Evolutionary conservation across 2,113 vertebrate species (phyloP), one percentile per base, ranked within the genome.

Genomic region (Athene cunicularia): DNA sequence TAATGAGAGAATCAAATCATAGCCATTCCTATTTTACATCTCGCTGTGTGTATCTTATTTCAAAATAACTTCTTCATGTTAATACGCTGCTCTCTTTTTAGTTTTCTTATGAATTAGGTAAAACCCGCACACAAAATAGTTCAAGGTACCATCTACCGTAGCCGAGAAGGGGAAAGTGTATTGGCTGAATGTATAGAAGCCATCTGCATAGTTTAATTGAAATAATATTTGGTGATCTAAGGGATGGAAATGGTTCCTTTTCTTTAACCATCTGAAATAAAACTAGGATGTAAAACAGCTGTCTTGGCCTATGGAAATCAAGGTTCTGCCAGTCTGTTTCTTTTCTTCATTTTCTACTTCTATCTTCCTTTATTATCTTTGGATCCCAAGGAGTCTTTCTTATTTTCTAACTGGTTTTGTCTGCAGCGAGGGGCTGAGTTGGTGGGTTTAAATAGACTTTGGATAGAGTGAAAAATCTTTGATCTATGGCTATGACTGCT

Each of bases 401-500:
- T 98, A 96, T 98, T 99, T 98, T 98, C 92, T 97, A 88, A 95
- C 97, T 97, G 91, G 91, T 98, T 98, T 98, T 98, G 97, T 98
- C 97, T 98, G 82, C 91, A 96, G 64, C 94, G 74, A 95, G 96
- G 96, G 96, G 87, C 97, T 97, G 97, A 92, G 95, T 94, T 98
- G 95, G 95, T 97, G 94, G 93, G 93, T 97, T 98, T 98, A 98
- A 98, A 97, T 98, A 97, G 97, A 87, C 96, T 97, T 94, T 89
- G 95, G 97, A 90, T 98, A 98, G 97, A 98, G 98, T 98, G 95
- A 97, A 98, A 98, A 97, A 98, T 98, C 99, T 98, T 99, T 99
- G 99, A 99, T 99, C 98, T 99, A 97, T 97, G 97, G 71, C 98
- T 98, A 92, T 97, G 99, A 98, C 98, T 98, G 98, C 98, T 99